A percentile compares a stretch with the other conserved stretches of the same genome.
Evolutionary conservation across 2,888 invertebrate genomes (phyloP).

Genomic region (Aporophyla nigra): DNA sequence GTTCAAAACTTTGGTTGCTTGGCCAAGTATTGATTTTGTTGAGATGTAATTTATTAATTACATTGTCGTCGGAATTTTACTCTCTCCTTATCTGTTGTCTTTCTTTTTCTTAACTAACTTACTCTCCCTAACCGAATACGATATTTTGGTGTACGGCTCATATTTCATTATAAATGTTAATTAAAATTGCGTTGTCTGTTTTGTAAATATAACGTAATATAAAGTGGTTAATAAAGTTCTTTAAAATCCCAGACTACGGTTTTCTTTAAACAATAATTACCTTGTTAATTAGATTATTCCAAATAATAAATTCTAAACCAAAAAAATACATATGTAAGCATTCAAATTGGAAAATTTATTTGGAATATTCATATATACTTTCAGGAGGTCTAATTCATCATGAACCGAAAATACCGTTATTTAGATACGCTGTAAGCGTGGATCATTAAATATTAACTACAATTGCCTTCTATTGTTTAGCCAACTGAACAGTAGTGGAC

Average conservation of each 20-base stretch:
- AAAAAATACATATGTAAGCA: background rate
- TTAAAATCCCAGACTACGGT: background rate
- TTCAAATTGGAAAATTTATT: background rate
- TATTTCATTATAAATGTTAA: background rate
- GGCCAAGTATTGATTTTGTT: slow-evolving; percentile 10
- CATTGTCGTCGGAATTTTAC: background rate
- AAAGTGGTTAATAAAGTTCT: background rate
- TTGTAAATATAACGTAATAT: too few relatives aligned
- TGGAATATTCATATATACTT: background rate
- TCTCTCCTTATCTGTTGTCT: background rate
- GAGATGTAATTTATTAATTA: background rate
- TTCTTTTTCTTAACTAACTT: background rate
- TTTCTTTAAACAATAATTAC: background rate
- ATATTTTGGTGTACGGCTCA: background rate
- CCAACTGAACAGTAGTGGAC: background rate
- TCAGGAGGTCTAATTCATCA: background rate
- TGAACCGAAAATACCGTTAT: background rate
- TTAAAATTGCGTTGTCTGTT: background rate
- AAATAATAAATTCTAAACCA: background rate
- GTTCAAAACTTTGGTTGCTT: slow-evolving; percentile 11
- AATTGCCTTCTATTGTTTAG: background rate
- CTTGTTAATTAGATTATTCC: background rate
- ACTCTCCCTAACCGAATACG: background rate
- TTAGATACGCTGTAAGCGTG: background rate
- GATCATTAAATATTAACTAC: background rate